Evolutionary conservation across 2,888 invertebrate species (phyloP).

Genomic region (Metallyticus violacea): DNA sequence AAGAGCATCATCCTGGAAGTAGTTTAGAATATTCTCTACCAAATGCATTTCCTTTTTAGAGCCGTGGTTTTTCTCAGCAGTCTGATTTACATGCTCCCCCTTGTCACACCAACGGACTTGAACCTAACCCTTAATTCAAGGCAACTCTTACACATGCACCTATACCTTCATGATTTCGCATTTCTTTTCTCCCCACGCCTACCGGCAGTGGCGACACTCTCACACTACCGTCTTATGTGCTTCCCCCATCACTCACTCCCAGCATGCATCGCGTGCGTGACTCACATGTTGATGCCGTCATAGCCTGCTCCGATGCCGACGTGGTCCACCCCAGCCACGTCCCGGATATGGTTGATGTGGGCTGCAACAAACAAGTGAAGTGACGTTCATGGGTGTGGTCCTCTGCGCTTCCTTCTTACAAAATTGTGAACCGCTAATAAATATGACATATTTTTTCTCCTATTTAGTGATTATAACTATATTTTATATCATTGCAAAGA

Average conservation of each 20-base stretch:
- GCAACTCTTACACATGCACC: too few relatives aligned
- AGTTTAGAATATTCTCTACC: too few relatives aligned
- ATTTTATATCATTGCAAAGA: too few relatives aligned
- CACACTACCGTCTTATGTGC: not conserved
- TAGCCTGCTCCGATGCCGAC: slow-evolving; percentile 46
- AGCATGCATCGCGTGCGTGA: slow-evolving; percentile 5
- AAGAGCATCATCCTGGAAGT: too few relatives aligned
- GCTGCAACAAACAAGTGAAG: slow-evolving; percentile 37
- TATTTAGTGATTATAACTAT: too few relatives aligned
- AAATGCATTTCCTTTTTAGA: too few relatives aligned
- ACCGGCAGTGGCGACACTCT: not conserved
- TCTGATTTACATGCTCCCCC: too few relatives aligned
- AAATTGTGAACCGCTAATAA: too few relatives aligned
- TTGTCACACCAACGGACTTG: not conserved
- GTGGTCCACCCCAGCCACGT: slow-evolving; percentile 43
- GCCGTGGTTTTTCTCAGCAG: too few relatives aligned
- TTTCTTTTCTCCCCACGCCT: not conserved
- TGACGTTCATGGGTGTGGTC: not conserved
- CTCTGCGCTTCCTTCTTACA: too few relatives aligned
- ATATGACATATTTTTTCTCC: too few relatives aligned
- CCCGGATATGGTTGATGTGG: slow-evolving; percentile 44
- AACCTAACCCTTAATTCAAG: not conserved
- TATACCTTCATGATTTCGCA: not conserved
- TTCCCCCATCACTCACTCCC: not conserved
- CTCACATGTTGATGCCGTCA: slow-evolving; percentile 45